Base-by-base conservation (phyloP, 2,113 vertebrate species). In the Gymnocephalus cernua region DNA sequence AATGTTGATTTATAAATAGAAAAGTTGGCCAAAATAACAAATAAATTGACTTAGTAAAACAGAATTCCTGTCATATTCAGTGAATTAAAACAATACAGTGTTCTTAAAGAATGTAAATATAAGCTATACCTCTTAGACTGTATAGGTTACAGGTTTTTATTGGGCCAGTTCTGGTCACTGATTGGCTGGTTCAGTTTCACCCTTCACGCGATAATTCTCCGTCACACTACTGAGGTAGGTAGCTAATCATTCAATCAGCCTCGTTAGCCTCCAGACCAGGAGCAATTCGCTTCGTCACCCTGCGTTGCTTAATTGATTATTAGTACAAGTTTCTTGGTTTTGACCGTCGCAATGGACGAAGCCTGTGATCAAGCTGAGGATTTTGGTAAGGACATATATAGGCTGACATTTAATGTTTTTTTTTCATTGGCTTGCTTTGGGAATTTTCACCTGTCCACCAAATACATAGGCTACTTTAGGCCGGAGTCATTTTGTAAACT, bases 161-260 rank as follows among this genome's bases (percentile, higher is more conserved):
- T 13, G 29, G 27, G 25, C 16, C 44, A 67, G 21, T 71, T 13
- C 56, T 75, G 54, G 1, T 45, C 78, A 1, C 76, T 91, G 91
- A 92, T 91, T 94, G 93, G 89, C 76, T 84, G 87, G 1, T 16
- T 53, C 32, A 1, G 4, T 13, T 72, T 71, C 54, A 47, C 70
- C 11, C 62, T 48, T 84, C 87, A 86, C 86, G 89, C 68, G 83
- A 90, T 76, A 81, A 65, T 81, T 74, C 21, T 77, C 68, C 8
- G 56, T 73, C 61, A 58, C 79, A 1, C 50, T 2, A 35, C 44
- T 3, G 41, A 48, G 4, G n/a, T 8, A 67, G 25, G 15, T 29
- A 61, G 59, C 32, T 76, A 92, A 93, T 92, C 84, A 89, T 90
- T 90, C 92, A 92, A 92, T 92, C 92, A 92, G 9, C 47, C 74